Base-by-base conservation (phyloP, 2,113 vertebrate genomes). In the Barbus barbus region DNA sequence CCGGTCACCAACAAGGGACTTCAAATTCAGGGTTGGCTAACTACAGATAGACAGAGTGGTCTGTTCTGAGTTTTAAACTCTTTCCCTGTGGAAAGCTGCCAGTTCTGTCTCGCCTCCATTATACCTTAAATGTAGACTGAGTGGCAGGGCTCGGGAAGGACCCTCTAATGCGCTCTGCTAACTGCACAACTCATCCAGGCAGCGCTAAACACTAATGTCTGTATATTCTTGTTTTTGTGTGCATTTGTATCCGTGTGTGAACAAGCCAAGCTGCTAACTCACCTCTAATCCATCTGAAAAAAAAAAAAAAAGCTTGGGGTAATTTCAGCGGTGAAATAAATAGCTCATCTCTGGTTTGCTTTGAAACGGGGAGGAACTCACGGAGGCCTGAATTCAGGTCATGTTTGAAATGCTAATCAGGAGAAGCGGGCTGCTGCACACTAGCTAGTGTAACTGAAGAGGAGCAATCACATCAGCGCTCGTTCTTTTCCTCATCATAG, bases 351-450 rank as follows among this genome's bases (percentile, higher is more conserved):
- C 24, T 56, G 80, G 33, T 72, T 82, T 38, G 51, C 81, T 82
- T 73, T 60, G 51, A 60, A 73, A 46, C 5, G 41, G 0, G 46
- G 69, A 74, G 67, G 69, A 74, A 73, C 51, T 31, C 6, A 18
- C 48, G 67, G 58, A 74, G 44, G 74, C 26, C 53, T 75, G 81
- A 75, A 83, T 61, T 60, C 56, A 83, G 71, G 81, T 75, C 71
- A 76, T 83, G 82, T 83, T 75, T 76, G 82, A 74, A 83, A 74
- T 75, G 82, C 82, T 83, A 83, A 83, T 83, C 72, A 65, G 71
- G 44, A 82, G 65, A 53, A 11, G 46, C 56, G 26, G 44, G 41
- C 51, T 18, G 41, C 80, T 38, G 74, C 74, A 41, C 67, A 2
- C 53, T 46, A 48, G 72, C 53, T 28, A 48, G 72, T 22, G 4